phyloP scores from a whole-genome alignment of 2,888 invertebrate species.

The Torymus aiolomorphi region DNA sequence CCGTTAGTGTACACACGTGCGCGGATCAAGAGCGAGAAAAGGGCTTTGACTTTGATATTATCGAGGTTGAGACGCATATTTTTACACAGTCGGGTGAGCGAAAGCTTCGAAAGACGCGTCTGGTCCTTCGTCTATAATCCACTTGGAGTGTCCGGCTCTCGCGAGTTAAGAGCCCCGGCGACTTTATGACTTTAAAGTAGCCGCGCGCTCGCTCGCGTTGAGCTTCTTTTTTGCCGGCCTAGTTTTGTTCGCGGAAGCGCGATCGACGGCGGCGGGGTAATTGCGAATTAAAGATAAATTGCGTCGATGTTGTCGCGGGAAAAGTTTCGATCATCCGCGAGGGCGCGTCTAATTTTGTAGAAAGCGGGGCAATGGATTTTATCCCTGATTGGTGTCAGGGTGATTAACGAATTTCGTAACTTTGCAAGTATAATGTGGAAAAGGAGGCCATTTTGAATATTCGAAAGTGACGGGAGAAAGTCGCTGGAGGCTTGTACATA shows the following conservation, averaged over 20 bases:
- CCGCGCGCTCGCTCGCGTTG: not conserved
- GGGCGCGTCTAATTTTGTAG: too few species aligned
- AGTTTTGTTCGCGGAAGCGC: not conserved
- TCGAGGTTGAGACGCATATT: not conserved
- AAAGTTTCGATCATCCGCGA: too few species aligned
- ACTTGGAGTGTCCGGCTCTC: conserved; percentile 33
- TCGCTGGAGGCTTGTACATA: too few species aligned
- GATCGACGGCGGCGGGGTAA: not conserved
- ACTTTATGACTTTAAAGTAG: conserved; percentile 33
- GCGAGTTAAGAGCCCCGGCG: not conserved
- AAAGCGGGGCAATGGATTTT: too few species aligned
- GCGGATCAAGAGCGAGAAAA: too few species aligned
- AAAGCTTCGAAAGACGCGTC: not conserved
- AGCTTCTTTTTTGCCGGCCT: not conserved
- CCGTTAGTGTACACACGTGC: not conserved
- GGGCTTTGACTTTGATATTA: conserved; percentile 4
- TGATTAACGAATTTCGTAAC: too few species aligned
- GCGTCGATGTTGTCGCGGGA: not conserved
- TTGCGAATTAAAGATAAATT: conserved; percentile 15
- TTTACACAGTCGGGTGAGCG: not conserved
- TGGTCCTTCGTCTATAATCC: conserved; percentile 35
- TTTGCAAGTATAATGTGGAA: too few species aligned
- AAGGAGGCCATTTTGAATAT: too few species aligned
- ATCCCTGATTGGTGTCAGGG: too few species aligned
- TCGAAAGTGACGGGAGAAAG: too few species aligned